phyloP scores from a whole-genome alignment of 2,888 invertebrate genomes.

The Drosophila ustulata region DNA sequence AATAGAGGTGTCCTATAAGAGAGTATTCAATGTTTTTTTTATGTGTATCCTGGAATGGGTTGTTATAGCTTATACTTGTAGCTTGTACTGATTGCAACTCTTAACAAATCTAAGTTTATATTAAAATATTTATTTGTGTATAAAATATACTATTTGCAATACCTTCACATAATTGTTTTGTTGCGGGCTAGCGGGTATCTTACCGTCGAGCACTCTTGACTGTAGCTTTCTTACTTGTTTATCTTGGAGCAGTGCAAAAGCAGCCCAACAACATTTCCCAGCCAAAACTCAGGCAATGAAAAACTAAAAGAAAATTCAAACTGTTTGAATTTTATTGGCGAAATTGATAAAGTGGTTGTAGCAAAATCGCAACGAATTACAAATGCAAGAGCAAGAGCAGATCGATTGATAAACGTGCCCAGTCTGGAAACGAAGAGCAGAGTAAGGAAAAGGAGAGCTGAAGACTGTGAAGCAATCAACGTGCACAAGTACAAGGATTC shows the following conservation, averaged over 20 bases:
- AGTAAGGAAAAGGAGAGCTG: neutral
- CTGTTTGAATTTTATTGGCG: slow-evolving; percentile 75
- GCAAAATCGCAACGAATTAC: slow-evolving; percentile 69
- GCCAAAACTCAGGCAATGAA: slow-evolving; percentile 29
- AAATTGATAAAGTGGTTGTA: slow-evolving; percentile 78
- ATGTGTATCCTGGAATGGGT: too few relatives aligned
- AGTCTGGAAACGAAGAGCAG: neutral
- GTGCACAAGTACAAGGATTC: slow-evolving; percentile 61
- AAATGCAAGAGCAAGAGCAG: slow-evolving; percentile 55
- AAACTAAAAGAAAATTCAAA: slow-evolving; percentile 38
- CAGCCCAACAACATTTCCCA: slow-evolving; percentile 25
- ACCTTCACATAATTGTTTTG: too few relatives aligned
- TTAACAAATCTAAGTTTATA: too few relatives aligned
- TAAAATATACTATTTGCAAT: too few relatives aligned
- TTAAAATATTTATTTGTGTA: too few relatives aligned
- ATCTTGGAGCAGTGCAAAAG: slow-evolving; percentile 23
- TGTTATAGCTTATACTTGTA: too few relatives aligned
- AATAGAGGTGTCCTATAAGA: too few relatives aligned
- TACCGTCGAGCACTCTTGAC: too few relatives aligned
- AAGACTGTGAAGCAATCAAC: slow-evolving; percentile 53
- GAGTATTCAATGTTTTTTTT: too few relatives aligned
- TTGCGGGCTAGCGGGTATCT: too few relatives aligned
- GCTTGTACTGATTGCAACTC: too few relatives aligned
- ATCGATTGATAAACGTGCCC: slow-evolving; percentile 44
- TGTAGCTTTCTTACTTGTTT: neutral